A percentile compares a stretch with the other conserved stretches of the same genome.
phyloP scores from a whole-genome alignment of 2,888 invertebrate genomes.

The Shargacucullia verbasci region DNA sequence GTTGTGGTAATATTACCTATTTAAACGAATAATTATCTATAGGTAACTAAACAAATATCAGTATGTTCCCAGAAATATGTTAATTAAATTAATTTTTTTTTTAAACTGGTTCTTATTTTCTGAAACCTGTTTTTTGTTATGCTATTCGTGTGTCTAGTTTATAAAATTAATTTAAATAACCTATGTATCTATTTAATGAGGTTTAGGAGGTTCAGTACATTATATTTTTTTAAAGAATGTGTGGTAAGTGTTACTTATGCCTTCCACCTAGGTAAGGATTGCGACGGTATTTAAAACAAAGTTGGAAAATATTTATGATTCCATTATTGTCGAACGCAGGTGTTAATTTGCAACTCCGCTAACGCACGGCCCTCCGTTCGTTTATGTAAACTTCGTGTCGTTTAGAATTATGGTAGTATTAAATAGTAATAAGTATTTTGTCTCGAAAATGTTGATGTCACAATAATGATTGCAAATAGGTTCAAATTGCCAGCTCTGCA shows the following conservation, averaged over 20 bases:
- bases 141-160: no score
- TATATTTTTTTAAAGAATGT: background rate
- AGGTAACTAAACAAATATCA: no score
- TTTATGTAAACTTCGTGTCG: constrained; percentile 19
- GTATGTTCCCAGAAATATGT: no score
- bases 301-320: constrained; percentile 23
- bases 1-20: no score
- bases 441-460: constrained; percentile 10
- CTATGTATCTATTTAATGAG: no score
- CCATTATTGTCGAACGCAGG: constrained; percentile 29
- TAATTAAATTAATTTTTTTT: no score
- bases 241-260: background rate
- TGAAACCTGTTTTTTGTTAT: no score
- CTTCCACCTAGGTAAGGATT: constrained; percentile 4
- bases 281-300: constrained; percentile 14
- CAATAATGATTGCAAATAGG: constrained; percentile 7
- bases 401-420: constrained; percentile 3
- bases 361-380: constrained; percentile 4
- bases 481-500: constrained; percentile 9
- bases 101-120: no score
- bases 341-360: constrained; percentile 36
- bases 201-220: background rate
- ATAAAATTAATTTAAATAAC: no score
- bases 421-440: constrained; percentile 1
- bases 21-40: no score